Evolutionary conservation across 35 echinoderm and acorn worm genomes (phyloP).

Genomic region (Apostichopus californicus): DNA sequence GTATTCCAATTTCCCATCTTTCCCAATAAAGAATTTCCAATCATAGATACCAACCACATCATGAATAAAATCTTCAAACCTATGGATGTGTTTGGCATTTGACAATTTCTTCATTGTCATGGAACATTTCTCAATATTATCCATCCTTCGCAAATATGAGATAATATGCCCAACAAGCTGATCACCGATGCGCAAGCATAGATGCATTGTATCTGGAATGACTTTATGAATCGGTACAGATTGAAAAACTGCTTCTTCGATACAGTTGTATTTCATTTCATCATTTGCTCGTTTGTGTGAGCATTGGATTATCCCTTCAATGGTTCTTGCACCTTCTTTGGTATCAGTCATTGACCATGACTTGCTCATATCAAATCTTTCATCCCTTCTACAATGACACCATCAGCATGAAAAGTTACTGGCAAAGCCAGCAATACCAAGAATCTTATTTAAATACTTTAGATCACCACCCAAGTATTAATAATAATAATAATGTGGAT

Average conservation of each 20-base stretch:
- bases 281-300: constrained; percentile 29
- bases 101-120: not conserved
- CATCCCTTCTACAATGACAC: constrained; percentile 71
- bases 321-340: constrained; percentile 57
- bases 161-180: constrained; percentile 71
- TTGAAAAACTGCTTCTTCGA: constrained; percentile 55
- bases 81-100: not conserved
- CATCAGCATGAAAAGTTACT: constrained; percentile 40
- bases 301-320: constrained; percentile 33
- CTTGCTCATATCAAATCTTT: constrained; percentile 52
- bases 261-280: constrained; percentile 71
- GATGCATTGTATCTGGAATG: constrained; percentile 68
- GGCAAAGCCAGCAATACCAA: constrained; percentile 24
- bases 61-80: not conserved
- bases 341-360: constrained; percentile 67
- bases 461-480: constrained; percentile 47
- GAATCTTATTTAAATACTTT: constrained; percentile 35
- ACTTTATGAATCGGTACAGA: constrained; percentile 62
- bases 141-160: constrained; percentile 51
- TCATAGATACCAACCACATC: not conserved
- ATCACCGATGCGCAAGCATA: constrained; percentile 73
- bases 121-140: constrained; percentile 19
- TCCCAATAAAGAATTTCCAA: not conserved
- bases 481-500: no score
- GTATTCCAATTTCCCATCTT: not conserved